Base-by-base conservation (phyloP, 2,113 vertebrate species). In the Malaclemys terrapin region DNA sequence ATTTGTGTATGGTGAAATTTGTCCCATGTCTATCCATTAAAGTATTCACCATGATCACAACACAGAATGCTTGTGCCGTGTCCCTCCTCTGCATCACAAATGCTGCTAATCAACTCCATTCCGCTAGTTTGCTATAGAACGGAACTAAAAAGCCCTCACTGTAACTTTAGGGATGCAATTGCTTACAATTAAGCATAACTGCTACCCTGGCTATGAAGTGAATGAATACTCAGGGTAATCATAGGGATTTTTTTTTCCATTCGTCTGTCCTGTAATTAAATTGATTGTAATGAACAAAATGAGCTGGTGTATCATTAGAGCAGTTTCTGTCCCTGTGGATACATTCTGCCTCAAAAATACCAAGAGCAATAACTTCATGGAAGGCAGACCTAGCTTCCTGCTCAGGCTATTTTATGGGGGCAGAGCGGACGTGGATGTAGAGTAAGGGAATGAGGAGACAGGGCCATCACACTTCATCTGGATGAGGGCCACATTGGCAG, bases 141-240 rank as follows among this genome's bases (percentile, higher is more conserved):
- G 95, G 96, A 96, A 93, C 90, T 94, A 96, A 97, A 97, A 97
- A 88, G 86, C 93, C 89, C 89, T 97, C 93, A 96, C 91, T 97
- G 91, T 98, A 96, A 97, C 95, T 97, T 97, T 95, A 96, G 88
- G 85, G 94, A 97, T 86, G 85, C 93, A 97, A 97, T 80, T 96
- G 94, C 95, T 97, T 95, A 97, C 59, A 97, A 97, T 98, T 98
- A 97, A 96, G 93, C 94, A 96, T 89, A 98, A 97, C 81, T 94
- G 95, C 97, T 95, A 96, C 94, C 93, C 97, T 96, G 96, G 95
- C 90, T 92, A 94, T 97, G 92, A 98, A 97, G 98, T 93, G 96
- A 97, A 98, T 93, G 96, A 97, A 98, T 96, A 94, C 94, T 96
- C 89, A 92, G 84, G 94, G 96, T 97, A 98, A 97, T 98, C 92